Conservation (phyloP, 1,140 invertebrate species). For the Vanessa atalanta region DNA sequence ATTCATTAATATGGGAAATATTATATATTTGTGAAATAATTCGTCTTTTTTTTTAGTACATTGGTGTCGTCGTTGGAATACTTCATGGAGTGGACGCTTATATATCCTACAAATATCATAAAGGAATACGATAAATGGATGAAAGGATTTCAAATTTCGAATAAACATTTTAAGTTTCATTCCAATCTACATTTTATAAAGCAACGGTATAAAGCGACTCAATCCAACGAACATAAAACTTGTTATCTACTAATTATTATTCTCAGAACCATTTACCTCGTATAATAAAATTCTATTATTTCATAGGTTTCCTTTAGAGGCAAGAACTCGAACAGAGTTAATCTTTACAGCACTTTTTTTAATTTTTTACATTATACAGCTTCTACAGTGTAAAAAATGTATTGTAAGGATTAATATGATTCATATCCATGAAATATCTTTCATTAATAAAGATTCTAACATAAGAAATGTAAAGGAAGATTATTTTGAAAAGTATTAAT, state of each 20-base stretch:
- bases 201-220: not conserved
- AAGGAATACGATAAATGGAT: constrained; percentile 77
- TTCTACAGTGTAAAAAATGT: too few species aligned
- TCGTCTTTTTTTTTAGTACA: constrained; percentile 83
- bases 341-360: too few species aligned
- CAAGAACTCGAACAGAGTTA: too few species aligned
- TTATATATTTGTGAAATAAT: constrained; percentile 14
- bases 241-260: constrained; percentile 2
- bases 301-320: too few species aligned
- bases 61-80: constrained; percentile 86
- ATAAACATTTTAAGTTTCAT: not conserved
- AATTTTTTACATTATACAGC: too few species aligned
- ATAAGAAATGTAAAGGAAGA: too few species aligned
- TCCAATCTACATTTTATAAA: not conserved
- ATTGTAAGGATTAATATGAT: too few species aligned
- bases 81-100: constrained; percentile 88
- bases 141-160: not conserved
- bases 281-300: not conserved
- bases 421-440: too few species aligned
- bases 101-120: constrained; percentile 85
- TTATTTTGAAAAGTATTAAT: too few species aligned
- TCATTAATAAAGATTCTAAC: too few species aligned
- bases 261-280: not conserved
- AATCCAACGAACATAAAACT: not conserved
- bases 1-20: not conserved